Evolutionary conservation across 2,113 vertebrate species (phyloP), one percentile per base, ranked within the genome.

Genomic region (Pteropus alecto): DNA sequence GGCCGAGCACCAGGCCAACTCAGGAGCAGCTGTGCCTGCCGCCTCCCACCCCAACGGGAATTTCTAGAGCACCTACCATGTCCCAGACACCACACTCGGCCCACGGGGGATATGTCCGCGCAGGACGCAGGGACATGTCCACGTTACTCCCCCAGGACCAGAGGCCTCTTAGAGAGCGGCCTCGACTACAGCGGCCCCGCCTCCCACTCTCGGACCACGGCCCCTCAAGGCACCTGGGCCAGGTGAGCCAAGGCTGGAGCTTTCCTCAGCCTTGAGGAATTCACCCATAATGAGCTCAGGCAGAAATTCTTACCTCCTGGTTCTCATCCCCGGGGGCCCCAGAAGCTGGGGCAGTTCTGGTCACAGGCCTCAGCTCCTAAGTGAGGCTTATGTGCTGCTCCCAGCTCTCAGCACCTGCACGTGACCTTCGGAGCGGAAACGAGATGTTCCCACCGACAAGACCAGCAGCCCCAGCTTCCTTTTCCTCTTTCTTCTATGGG

Each of bases 401-500:
- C 15, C 13, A 33, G 88, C 0, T 73, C 48, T 22, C 26, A 54
- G 38, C 48, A 7, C 43, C 48, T 71, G 51, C 67, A 4, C 0
- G 26, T 13, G 70, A 33, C 6, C 28, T 3, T 67, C 5, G 13
- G 24, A n/a, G 43, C 77, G 88, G 54, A 65, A 87, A 51, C 0
- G 78, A 83, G 96, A 56, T 26, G 71, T 7, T 67, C 9, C 70
- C 22, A 3, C 26, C 10, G 68, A 46, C 13, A 48, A 79, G 33
- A n/a, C 46, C 33, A 7, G 30, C 87, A 51, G 7, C 71, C 5
- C 19, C 13, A 56, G 43, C 28, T 86, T 93, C 56, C 84, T 63
- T 95, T 94, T 68, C 91, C 68, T 63, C 54, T 83, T 30, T 56
- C 61, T 83, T 60, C 54, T 77, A 48, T 56, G n/a, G 96, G 10